Base-by-base conservation (phyloP, 2,113 vertebrate genomes). In the Pelecanoides urinatrix region DNA sequence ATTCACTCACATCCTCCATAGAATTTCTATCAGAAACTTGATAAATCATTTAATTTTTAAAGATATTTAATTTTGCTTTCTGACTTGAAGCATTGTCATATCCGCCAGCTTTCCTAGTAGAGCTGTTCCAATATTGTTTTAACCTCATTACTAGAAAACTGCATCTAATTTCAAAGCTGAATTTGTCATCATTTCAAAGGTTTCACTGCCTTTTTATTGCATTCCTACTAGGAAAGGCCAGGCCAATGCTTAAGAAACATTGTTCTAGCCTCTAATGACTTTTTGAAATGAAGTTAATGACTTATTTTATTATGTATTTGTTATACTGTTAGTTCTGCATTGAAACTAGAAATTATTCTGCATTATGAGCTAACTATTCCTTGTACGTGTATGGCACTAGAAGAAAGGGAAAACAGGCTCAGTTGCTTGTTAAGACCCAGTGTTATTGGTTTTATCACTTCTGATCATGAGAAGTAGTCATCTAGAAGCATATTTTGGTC, bases 81-180 rank as follows among this genome's bases (percentile, higher is more conserved):
- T 3, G 4, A 21, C 25, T 86, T 66, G 53, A 92, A 92, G 17
- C 45, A 50, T 30, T 79, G 38, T 95, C 67, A 59, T 80, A 62
- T 77, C 26, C 7, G 2, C 22, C n/a, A 86, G 16, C 11, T 78
- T 16, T 92, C 42, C 32, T 83, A 80, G 42, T 36, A 86, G 25
- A 74, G 25, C 20, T 95, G 40, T 88, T 86, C 26, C 50, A 92
- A 81, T 92, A 92, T 84, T 92, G 25, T 59, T 86, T 91, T 95
- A 94, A 83, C 58, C n/a, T 96, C 63, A 92, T 92, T 84, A 91
- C 22, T 47, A 78, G n/a, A 90, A 92, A 74, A 88, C 22, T 70
- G 11, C 30, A 73, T 76, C 55, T 84, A 42, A 92, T 96, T 91
- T 96, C 52, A 80, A 91, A 93, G 67, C 5, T 91, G 75, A 84